phyloP scores from a whole-genome alignment of 2,113 vertebrate species.

The Rhinolophus sinicus region DNA sequence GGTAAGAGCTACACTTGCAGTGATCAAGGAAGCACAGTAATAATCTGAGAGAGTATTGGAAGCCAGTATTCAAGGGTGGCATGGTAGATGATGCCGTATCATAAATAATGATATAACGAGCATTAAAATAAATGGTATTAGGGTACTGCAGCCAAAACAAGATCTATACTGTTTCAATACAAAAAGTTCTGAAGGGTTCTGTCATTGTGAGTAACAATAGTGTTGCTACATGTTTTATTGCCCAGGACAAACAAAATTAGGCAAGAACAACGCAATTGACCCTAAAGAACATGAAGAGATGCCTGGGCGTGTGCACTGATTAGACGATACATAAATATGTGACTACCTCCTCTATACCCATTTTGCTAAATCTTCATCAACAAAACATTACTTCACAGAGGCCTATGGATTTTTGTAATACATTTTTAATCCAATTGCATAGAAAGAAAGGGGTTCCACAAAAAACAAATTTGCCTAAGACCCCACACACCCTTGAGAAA shows the following conservation, averaged over 20 bases:
- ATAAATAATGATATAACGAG: background rate
- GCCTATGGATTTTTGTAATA: background rate
- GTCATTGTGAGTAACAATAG: background rate
- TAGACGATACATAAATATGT: background rate
- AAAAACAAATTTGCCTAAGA: background rate
- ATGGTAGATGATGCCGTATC: background rate
- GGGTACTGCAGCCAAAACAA: background rate
- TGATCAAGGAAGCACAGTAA: background rate
- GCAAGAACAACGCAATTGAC: background rate
- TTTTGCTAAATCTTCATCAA: slow-evolving; percentile 18
- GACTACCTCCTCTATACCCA: background rate
- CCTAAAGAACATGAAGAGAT: slow-evolving; percentile 36
- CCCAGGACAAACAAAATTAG: background rate
- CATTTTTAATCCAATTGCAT: slow-evolving; percentile 29
- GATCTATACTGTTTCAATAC: background rate
- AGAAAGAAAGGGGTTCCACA: background rate
- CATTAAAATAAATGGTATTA: slow-evolving; percentile 35
- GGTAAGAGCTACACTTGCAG: background rate
- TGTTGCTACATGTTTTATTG: background rate
- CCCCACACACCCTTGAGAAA: background rate
- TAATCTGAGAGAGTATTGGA: background rate
- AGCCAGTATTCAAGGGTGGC: background rate
- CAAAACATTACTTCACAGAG: background rate
- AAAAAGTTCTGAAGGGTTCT: slow-evolving; percentile 30
- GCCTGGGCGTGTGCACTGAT: background rate